Evolutionary conservation across 2,888 invertebrate species (phyloP).

Genomic region (Cataglyphis livida): DNA sequence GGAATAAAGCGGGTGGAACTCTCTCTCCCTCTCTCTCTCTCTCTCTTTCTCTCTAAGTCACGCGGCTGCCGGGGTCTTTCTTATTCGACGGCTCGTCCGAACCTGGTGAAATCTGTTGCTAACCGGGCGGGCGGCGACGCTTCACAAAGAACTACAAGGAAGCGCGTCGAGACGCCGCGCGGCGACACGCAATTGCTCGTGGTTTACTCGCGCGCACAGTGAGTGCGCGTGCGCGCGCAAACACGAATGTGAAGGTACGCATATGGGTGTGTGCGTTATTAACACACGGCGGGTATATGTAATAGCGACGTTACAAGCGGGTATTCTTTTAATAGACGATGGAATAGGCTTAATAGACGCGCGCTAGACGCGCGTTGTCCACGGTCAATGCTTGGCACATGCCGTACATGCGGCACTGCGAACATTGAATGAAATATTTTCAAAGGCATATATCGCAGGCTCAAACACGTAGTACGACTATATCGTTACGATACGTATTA

Average conservation of each 20-base stretch:
- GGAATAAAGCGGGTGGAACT: slow-evolving; percentile 27
- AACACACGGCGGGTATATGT: slow-evolving; percentile 49
- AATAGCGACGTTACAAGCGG: slow-evolving; percentile 67
- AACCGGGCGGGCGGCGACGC: slow-evolving; percentile 75
- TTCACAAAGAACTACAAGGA: slow-evolving; percentile 60
- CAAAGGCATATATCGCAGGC: slow-evolving; percentile 46
- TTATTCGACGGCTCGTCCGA: slow-evolving; percentile 75
- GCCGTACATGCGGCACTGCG: slow-evolving; percentile 56
- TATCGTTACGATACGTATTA: background rate
- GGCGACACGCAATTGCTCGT: slow-evolving; percentile 62
- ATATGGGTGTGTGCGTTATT: background rate
- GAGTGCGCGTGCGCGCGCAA: background rate
- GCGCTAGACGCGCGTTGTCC: slow-evolving; percentile 75
- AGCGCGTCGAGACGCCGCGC: slow-evolving; percentile 70
- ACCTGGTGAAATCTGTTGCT: slow-evolving; percentile 83
- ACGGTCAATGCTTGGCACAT: slow-evolving; percentile 79
- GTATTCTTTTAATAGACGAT: slow-evolving; percentile 78
- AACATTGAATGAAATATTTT: slow-evolving; percentile 78
- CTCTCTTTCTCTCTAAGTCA: background rate
- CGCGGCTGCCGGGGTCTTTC: slow-evolving; percentile 60
- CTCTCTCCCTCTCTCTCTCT: background rate
- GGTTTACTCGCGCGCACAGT: slow-evolving; percentile 14
- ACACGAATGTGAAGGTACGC: background rate
- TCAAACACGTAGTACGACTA: background rate
- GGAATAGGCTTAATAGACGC: slow-evolving; percentile 77